Evolutionary conservation across 2,797 vertebrate genomes (phyloP), one percentile per base, ranked within the genome.

Genomic region (Synaphobranchus kaupii): DNA sequence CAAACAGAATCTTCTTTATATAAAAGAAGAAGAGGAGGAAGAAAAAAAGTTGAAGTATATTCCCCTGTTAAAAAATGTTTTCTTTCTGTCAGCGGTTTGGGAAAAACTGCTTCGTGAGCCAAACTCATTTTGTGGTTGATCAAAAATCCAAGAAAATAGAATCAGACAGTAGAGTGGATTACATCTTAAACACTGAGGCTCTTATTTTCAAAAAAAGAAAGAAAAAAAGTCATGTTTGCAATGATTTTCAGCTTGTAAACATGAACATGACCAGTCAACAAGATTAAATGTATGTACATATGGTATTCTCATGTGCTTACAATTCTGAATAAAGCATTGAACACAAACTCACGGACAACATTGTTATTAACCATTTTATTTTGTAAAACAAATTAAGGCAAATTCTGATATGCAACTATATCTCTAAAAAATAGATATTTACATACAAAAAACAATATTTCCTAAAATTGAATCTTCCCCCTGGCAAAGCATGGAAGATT

Each of bases 11-110:
- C 86, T 89, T 91, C 86, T 87, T 84, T 87, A 87, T 80, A 86
- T 89, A 86, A 90, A 56, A 76, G 86, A 89, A 34, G 52, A 34
- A 87, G 54, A 44, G 39, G 68, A 28, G 20, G 71, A 54, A 28
- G 76, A 20, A 66, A 86, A 90, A 84, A 85, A 86, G 88, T 89
- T 89, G 83, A 86, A 88, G 89, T 92, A 90, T 93, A 93, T 91
- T 91, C 91, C 89, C 89, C 90, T 88, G 89, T 90, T 92, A 87
- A 90, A 88, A 94, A 93, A 91, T 92, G 91, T 93, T 95, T 93
- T 92, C 90, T 90, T 94, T 94, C 87, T 89, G 91, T 92, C 88
- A 85, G 94, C 85, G 94, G 94, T 95, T 94, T 91, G 83, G 85
- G 84, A 88, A 90, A 88, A 90, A 92, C 84, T 87, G 90, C 88